A percentile compares a stretch with the other conserved stretches of the same genome.
Evolutionary conservation across 2,113 vertebrate species (phyloP).

Genomic region (Campylorhamphus procurvoides): DNA sequence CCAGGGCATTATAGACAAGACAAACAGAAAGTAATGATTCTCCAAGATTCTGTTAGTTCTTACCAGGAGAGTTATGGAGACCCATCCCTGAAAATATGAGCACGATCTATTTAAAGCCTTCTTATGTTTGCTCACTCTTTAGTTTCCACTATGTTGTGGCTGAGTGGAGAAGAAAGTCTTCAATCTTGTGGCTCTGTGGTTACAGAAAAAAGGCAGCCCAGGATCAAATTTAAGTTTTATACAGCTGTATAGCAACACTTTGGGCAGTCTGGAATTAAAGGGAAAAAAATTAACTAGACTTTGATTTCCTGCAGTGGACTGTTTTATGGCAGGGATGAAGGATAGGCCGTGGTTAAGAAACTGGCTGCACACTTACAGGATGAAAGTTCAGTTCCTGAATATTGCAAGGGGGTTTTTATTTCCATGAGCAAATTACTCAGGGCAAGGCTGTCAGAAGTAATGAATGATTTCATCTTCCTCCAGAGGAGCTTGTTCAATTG

Average conservation of each 20-base stretch:
- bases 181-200: constrained; percentile 21
- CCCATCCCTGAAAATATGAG: neutral
- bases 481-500: neutral
- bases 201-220: neutral
- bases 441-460: neutral
- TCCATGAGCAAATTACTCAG: neutral
- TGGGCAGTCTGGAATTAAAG: neutral
- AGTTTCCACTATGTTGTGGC: neutral
- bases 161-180: neutral
- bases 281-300: neutral
- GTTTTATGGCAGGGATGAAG: neutral
- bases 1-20: neutral
- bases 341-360: neutral
- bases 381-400: neutral
- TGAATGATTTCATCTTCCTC: neutral
- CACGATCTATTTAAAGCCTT: neutral
- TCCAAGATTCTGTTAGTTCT: neutral
- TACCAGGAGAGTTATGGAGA: neutral
- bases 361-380: neutral
- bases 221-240: constrained; percentile 5
- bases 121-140: neutral
- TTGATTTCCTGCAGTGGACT: constrained; percentile 11
- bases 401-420: neutral
- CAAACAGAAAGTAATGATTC: neutral
- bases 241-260: constrained; percentile 15